Conservation (phyloP, 2,888 invertebrate species). For the Oligia fasciuncula region DNA sequence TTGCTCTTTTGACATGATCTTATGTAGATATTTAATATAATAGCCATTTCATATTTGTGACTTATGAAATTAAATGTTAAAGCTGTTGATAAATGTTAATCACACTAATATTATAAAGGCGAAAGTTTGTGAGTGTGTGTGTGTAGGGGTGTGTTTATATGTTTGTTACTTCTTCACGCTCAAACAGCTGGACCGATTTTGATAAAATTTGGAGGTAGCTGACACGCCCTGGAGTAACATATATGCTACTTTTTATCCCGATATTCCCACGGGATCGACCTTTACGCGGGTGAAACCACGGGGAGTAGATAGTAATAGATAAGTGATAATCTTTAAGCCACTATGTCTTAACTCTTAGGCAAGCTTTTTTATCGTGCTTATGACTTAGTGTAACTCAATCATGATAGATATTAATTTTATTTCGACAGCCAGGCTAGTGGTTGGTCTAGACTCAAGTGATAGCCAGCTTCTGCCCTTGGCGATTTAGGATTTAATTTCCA, state of each 20-base stretch:
- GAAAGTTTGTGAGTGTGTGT: too few species aligned
- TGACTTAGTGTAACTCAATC: neutral
- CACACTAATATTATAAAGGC: too few species aligned
- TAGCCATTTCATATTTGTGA: slow-evolving; percentile 22
- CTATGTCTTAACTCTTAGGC: neutral
- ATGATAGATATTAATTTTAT: slow-evolving; percentile 23
- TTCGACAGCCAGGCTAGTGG: slow-evolving; percentile 6
- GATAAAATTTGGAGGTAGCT: too few species aligned
- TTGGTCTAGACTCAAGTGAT: slow-evolving; percentile 7
- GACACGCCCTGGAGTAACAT: too few species aligned
- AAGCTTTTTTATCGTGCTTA: slow-evolving; percentile 26
- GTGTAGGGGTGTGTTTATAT: too few species aligned
- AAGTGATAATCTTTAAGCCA: slow-evolving; percentile 16
- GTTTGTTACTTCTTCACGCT: too few species aligned
- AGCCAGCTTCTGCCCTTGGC: slow-evolving; percentile 17
- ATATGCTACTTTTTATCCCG: too few species aligned
- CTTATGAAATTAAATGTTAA: slow-evolving; percentile 37
- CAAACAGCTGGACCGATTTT: too few species aligned
- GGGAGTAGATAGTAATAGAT: neutral
- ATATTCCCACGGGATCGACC: too few species aligned
- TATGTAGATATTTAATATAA: slow-evolving; percentile 18
- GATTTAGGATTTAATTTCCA: slow-evolving; percentile 14
- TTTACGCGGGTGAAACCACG: too few species aligned
- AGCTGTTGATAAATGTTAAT: slow-evolving; percentile 21
- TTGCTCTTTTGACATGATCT: slow-evolving; percentile 23